Evolutionary conservation across 2,888 invertebrate species (phyloP), one percentile per base, ranked within the genome.

Genomic region (Euphydryas editha): DNA sequence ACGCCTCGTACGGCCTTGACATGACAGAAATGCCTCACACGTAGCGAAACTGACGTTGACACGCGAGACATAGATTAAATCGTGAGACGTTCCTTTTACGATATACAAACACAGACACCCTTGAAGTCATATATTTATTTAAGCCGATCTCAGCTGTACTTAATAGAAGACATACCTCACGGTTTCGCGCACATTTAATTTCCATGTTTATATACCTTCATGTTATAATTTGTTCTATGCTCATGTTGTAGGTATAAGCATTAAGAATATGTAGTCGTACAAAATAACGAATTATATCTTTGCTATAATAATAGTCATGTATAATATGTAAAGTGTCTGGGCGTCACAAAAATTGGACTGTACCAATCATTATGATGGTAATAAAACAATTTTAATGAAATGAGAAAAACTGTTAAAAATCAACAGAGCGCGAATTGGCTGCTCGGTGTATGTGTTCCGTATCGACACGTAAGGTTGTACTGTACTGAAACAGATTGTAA

Each of bases 1-100:
- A 24, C 51, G 51, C 54, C 36, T 36, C 17, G 17, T 11, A 36
- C 54, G 36, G 17, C 54, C 54, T 54, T 54, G 54, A 54, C 54
- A 36, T 36, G 54, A 54, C 54, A 15, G 17, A 36, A 54, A 54
- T 54, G 17, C 24, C 54, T 54, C 30, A 54, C 36, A 54, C 54
- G 54, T 17, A 36, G 17, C 54, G 15, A 54, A 46, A 36, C 20
- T 44, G 59, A 59, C 65, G 58, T 64, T 59, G 18, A 51, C 24
- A 64, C 39, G 59, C 24, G 18, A 58, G 59, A 57, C 54, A 30
- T 62, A 56, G 54, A 54, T 54, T 54, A 54, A 36, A 54, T 36
- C 21, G 54, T 54, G n/a, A 54, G 49, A 51, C 49, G 49, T 24
- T 21, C 49, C 49, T 51, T 46, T 51, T 51, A 51, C 21, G 49